Percentiles rank a stretch among this genome's conserved stretches.
Conservation (phyloP, 1,140 invertebrate genomes). For the Agrilus planipennis region DNA sequence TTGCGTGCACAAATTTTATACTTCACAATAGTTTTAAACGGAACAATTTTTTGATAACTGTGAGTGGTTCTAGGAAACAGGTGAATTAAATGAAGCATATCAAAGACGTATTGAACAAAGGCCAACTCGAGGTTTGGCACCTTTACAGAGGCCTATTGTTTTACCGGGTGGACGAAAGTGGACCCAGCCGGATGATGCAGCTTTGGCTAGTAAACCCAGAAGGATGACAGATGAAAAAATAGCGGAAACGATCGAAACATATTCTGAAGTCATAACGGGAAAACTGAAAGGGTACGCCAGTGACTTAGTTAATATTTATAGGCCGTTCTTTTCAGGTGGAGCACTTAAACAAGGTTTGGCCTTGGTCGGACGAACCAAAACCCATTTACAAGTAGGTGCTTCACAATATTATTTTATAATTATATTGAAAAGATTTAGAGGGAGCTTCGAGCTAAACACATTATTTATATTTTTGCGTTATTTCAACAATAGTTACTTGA, state of each 20-base stretch:
- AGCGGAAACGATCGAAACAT: constrained; percentile 56
- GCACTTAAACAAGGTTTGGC: constrained; percentile 40
- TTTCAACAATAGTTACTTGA: constrained; percentile 6
- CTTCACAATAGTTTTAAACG: too few species aligned
- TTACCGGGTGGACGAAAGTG: constrained; percentile 59
- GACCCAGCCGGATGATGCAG: constrained; percentile 59
- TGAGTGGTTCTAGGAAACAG: too few species aligned
- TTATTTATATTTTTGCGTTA: constrained; percentile 8
- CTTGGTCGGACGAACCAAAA: constrained; percentile 36
- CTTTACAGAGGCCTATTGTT: constrained; percentile 40
- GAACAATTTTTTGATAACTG: too few species aligned
- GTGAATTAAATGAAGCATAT: constrained; percentile 10
- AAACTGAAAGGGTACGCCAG: constrained; percentile 55
- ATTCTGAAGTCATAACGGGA: constrained; percentile 64
- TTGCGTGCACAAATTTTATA: too few species aligned
- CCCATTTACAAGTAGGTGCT: constrained; percentile 38
- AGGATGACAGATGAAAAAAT: constrained; percentile 64
- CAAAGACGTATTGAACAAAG: constrained; percentile 10
- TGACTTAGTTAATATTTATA: constrained; percentile 25
- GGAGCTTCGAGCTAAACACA: constrained; percentile 49
- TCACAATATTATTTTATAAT: too few species aligned
- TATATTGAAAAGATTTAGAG: too few species aligned
- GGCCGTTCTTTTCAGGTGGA: constrained; percentile 36
- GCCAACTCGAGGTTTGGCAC: constrained; percentile 12
- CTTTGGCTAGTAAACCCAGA: constrained; percentile 13